These are phyloP conservation scores for Turritopsis rubra DNA, from an alignment of 30 jellyfish, hydroid and myxozoan genomes.

Conservation along the genomic window DNA sequence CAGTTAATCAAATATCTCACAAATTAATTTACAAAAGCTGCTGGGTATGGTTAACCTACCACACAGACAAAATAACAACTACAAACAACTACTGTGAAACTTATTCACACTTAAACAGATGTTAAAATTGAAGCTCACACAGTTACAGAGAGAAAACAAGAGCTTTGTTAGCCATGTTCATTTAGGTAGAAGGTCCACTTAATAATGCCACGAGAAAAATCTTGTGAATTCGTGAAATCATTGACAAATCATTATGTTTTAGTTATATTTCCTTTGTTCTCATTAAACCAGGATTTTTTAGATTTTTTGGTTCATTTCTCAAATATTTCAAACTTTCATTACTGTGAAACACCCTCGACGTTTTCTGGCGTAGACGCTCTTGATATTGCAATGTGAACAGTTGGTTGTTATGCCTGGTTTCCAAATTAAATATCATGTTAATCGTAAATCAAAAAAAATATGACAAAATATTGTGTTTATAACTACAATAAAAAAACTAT, in stretches of 20 bases:
- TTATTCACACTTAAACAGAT: background rate
- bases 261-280: too few species aligned
- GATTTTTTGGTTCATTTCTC: too few species aligned
- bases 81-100: background rate
- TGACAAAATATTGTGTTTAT: too few species aligned
- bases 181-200: too few species aligned
- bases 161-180: too few species aligned
- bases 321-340: background rate
- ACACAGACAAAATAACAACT: background rate
- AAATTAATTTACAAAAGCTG: background rate
- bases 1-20: background rate
- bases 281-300: too few species aligned
- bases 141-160: background rate
- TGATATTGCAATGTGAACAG: background rate
- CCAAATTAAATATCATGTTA: background rate
- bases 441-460: background rate
- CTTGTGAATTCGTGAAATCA: too few species aligned
- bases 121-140: background rate
- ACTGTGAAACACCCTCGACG: background rate
- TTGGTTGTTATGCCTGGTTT: background rate
- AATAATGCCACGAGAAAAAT: too few species aligned
- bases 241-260: too few species aligned
- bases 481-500: background rate
- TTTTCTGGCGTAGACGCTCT: background rate
- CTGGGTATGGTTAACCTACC: background rate